These are phyloP conservation scores for Actias luna DNA, from an alignment of 2,888 invertebrate species.

Conservation along the genomic window DNA sequence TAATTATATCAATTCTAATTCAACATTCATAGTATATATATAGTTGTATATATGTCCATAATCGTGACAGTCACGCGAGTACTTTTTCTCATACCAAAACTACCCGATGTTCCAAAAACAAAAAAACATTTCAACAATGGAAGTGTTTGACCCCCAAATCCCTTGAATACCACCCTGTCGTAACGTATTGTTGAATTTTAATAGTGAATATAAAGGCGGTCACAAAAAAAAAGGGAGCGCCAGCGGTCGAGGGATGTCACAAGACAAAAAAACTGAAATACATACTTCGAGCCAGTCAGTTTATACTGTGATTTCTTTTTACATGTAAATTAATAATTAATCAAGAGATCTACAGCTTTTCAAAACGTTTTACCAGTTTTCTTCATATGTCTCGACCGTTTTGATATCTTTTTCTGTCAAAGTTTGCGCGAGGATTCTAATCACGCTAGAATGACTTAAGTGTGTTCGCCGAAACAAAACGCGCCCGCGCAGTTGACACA, in stretches of 20 bases:
- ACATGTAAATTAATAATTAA: not conserved
- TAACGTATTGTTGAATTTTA: slow-evolving; percentile 18
- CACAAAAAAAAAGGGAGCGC: slow-evolving; percentile 10
- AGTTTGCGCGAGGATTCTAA: no score
- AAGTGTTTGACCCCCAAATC: not conserved
- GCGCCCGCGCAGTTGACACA: no score
- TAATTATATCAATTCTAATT: no score
- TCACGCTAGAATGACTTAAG: no score
- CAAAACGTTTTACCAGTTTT: not conserved
- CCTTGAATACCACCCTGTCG: slow-evolving; percentile 6
- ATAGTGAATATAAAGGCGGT: slow-evolving; percentile 17
- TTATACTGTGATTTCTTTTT: not conserved
- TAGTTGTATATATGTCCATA: no score
- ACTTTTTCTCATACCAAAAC: no score
- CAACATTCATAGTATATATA: no score
- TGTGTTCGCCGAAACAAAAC: no score
- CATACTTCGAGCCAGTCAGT: not conserved
- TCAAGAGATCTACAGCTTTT: not conserved
- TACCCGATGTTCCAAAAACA: no score
- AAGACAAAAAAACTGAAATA: not conserved
- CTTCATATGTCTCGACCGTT: not conserved
- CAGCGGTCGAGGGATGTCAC: not conserved
- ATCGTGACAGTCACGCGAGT: no score
- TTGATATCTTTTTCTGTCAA: no score
- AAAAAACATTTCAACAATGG: no score